Percentiles rank a stretch among this genome's conserved stretches.
Evolutionary conservation across 2,113 vertebrate genomes (phyloP).

Genomic region (Illadopsis cleaveri): DNA sequence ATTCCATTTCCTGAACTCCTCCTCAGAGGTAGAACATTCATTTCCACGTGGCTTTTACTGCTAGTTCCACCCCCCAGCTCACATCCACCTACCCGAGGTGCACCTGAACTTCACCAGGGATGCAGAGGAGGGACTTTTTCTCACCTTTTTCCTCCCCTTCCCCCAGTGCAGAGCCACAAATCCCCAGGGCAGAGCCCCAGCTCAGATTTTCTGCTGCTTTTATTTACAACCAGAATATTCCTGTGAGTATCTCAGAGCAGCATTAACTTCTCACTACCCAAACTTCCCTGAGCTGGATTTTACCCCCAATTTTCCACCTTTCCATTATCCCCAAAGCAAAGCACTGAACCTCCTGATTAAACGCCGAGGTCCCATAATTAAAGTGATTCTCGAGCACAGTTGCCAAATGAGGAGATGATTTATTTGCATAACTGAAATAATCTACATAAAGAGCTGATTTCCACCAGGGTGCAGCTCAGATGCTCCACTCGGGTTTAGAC

Average conservation of each 20-base stretch:
- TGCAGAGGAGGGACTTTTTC: background rate
- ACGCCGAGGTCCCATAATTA: background rate
- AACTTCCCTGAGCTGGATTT: background rate
- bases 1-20: background rate
- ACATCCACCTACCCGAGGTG: no score
- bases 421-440: constrained; percentile 19
- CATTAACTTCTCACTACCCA: background rate
- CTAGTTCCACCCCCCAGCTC: background rate
- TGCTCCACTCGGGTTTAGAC: background rate
- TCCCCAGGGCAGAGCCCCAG: background rate
- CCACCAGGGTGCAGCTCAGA: background rate
- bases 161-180: background rate
- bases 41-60: background rate
- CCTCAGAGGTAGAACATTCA: fast-evolving
- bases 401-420: background rate
- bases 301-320: background rate
- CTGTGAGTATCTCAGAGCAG: background rate
- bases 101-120: no score
- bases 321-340: background rate
- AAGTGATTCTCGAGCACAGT: constrained; percentile 8
- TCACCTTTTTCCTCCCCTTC: background rate
- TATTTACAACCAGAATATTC: no score
- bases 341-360: constrained; percentile 25
- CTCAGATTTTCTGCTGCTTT: background rate
- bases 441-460: background rate